Evolutionary conservation across 2,797 vertebrate genomes (phyloP), one percentile per base, ranked within the genome.

Genomic region (Margarornis squamiger): DNA sequence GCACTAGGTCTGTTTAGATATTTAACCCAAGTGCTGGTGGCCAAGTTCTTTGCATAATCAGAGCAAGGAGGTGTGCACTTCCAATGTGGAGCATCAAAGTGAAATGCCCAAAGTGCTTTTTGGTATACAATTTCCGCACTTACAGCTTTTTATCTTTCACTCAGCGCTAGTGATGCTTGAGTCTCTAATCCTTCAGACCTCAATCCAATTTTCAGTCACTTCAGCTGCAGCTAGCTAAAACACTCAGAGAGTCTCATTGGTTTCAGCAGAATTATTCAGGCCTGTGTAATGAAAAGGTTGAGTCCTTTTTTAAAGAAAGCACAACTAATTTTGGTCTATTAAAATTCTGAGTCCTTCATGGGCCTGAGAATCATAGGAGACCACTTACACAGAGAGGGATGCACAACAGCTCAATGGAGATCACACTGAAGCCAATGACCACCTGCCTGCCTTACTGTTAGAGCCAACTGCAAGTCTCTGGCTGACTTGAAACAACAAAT

Each of bases 211-310:
- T 95, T 77, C 65, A 70, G 51, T 78, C 54, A 46, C 43, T 85
- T 62, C 77, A 79, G 36, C 38, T 30, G 74, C 58, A 74, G 41
- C 61, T 78, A 88, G 49, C 9, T 86, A 90, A 92, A 94, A 61
- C 58, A 62, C 46, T 70, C 22, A 36, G 65, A 88, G 68, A 86
- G 18, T 46, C 65, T 72, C 70, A 39, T 3, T 86, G 82, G 54
- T 80, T 95, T 90, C 90, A 78, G 49, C 39, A 80, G 76, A 91
- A 86, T 74, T 86, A 65, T 88, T 88, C 61, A 55, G 92, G 45
- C n/a, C 54, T 65, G 32, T 71, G 27, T 39, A 93, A 91, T 5
- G 8, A 10, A 75, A 86, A 84, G 38, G 22, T 48, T 75, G 54
- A 78, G 54, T 72, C n/a, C 20, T 65, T 86, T 83, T 34, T 80